Base-by-base conservation (phyloP, 2,797 vertebrate genomes). In the Anguilla anguilla region DNA sequence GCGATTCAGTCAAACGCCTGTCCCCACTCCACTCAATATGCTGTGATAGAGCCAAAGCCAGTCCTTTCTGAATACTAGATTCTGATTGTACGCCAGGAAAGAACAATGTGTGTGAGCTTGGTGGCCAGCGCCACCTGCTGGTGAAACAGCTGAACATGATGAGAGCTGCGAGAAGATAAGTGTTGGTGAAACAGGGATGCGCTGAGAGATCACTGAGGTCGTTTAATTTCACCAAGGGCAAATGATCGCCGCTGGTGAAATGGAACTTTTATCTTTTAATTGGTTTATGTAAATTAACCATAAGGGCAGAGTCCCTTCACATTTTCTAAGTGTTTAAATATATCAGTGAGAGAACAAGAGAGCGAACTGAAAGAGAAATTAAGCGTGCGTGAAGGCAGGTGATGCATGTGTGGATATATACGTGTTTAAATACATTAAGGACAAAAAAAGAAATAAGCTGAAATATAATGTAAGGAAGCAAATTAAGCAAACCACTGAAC, bases 111-210 rank as follows among this genome's bases (percentile, higher is more conserved):
- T 11, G 43, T 51, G 61, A 74, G 22, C 64, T 67, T 43, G 51
- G 61, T 53, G 9, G 19, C 51, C 31, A 87, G 87, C 17, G 87
- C 43, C 87, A 85, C 53, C 87, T 72, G 19, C 49, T 85, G 87
- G 53, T 35, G 64, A 64, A 74, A 87, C 39, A 57, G 83, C 5
- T 1, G 28, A 64, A 67, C 7, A 13, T 15, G 1, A 28, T 11
- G 3, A 46, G 39, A 35, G 57, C 22, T 35, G 3, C 3, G 13
- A 19, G 74, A 35, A 51, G 35, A 15, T 17, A 5, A 10, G 85
- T 49, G 17, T 10, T 17, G n/a, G 9, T n/a, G 77, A 6, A 49
- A 35, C 25, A 15, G 59, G 86, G 46, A 35, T 46, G 0, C 15
- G n/a, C 61, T 6, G 51, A 43, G 46, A 64, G 59, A 6, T 74